A percentile compares a stretch with the other conserved stretches of the same genome.
Evolutionary conservation across 53 echinoderm and acorn worm species (phyloP).

Genomic region (Holothuria leucospilota): DNA sequence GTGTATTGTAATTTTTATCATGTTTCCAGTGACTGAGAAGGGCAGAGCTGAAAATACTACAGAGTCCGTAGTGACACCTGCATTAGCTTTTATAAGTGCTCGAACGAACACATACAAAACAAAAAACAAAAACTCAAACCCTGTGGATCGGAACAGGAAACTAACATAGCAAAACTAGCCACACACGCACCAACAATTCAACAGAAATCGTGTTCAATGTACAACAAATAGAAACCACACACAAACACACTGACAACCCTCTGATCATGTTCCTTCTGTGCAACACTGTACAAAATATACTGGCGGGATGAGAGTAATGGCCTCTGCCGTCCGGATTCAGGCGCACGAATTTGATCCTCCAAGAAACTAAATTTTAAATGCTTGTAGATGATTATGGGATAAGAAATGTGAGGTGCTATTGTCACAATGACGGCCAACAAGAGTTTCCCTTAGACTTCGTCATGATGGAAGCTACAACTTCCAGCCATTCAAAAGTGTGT

Average conservation of each 20-base stretch:
- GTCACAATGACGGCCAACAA: neutral
- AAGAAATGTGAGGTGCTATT: neutral
- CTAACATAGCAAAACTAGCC: no score
- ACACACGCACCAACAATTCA: no score
- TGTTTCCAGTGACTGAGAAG: slow-evolving; percentile 10
- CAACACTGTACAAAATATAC: neutral
- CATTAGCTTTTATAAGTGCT: no score
- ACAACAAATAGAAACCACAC: no score
- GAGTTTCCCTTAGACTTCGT: neutral
- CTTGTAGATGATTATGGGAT: neutral
- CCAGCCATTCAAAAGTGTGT: no score
- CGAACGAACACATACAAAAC: no score
- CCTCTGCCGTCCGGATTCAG: neutral
- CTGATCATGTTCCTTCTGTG: neutral
- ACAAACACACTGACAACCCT: no score
- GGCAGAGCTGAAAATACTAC: neutral
- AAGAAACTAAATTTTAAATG: neutral
- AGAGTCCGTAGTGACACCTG: neutral
- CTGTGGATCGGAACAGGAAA: no score
- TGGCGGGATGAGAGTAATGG: neutral
- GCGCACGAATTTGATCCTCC: neutral
- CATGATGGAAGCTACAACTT: neutral
- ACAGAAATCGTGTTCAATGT: no score
- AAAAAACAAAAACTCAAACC: no score
- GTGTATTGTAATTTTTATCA: no score